Evolutionary conservation across 2,888 invertebrate species (phyloP), one percentile per base, ranked within the genome.

Genomic region (Synergus gifuensis): DNA sequence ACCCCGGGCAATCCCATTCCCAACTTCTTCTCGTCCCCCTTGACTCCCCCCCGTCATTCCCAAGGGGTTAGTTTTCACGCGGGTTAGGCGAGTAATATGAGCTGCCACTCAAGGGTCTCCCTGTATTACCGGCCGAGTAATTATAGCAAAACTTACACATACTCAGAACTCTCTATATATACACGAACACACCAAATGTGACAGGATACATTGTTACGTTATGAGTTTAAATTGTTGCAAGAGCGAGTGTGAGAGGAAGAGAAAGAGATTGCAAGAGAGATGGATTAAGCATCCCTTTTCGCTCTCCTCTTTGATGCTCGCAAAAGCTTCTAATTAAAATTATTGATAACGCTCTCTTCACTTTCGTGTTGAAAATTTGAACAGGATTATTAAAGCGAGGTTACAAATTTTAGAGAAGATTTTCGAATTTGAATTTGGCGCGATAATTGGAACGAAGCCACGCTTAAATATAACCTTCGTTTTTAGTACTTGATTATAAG

Each of bases 51-150:
- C 46, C 44, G 18, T 18, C 64, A 40, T 63, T 85, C 87, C 87
- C 88, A 84, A 88, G 87, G 88, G 89, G 89, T 90, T 89, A 88
- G 89, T 90, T 90, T 90, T 89, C 89, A 89, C 88, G 88, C 89
- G 88, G 89, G 89, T 89, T 90, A 88, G 89, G 86, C 87, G 88
- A 87, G 90, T 90, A 90, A 90, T 90, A 90, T 89, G 90, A 90
- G 89, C 90, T 90, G 90, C 90, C 90, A 90, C 90, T 90, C 90
- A 90, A 89, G 87, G 86, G 83, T 87, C 87, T 87, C 87, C 87
- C 90, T 87, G 87, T 89, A 90, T 89, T 90, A 90, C 88, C 86
- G 89, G 86, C 86, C 88, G 86, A 90, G 90, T 90, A 90, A 90
- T 90, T 90, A 90, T 89, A 88, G 86, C 87, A 85, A 87, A 86